Base-by-base conservation (phyloP, 2,888 invertebrate species). In the Campoletis raptor region DNA sequence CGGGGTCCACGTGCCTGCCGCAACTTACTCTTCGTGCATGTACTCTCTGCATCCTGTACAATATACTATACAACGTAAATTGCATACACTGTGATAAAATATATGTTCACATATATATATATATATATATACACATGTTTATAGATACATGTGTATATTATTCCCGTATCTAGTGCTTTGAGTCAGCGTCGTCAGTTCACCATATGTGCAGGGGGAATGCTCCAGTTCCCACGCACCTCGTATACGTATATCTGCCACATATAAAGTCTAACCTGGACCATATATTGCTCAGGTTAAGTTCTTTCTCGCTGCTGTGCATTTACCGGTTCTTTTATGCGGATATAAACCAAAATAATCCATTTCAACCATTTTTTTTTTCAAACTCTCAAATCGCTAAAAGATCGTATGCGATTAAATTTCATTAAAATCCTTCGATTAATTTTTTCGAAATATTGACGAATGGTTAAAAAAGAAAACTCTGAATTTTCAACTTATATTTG, bases 181-280 rank as follows among this genome's bases (percentile, higher is more conserved):
- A 87, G 70, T 82, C 79, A 82, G 67, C 67, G 82, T 45, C 72
- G 73, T 67, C 76, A 72, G 83, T 70, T 48, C 77, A 74, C 81
- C 57, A 70, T 54, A 40, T 37, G 45, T 70, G 40, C 88, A 91
- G 89, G 90, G 90, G 88, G 89, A 92, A 90, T 92, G 93, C 91
- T 93, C 93, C 91, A 93, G 91, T 93, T 93, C 93, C 93, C 93
- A 93, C 92, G 93, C 91, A 88, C 81, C 90, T 88, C 74, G 87
- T 45, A 69, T 67, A 81, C 24, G 73, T 69, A 52, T 69, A 69
- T 66, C 61, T 70, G 61, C 30, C 15, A 36, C 15, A 36, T n/a
- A 57, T 66, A 57, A 67, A 48, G 57, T 48, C 36, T 9, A 73
- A 69, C 24, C 69, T 73, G 52, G 72, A 64, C 66, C 45, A 54